These are phyloP conservation scores for Mystacornis crossleyi DNA, from an alignment of 2,113 vertebrate genomes.

Conservation along the genomic window DNA sequence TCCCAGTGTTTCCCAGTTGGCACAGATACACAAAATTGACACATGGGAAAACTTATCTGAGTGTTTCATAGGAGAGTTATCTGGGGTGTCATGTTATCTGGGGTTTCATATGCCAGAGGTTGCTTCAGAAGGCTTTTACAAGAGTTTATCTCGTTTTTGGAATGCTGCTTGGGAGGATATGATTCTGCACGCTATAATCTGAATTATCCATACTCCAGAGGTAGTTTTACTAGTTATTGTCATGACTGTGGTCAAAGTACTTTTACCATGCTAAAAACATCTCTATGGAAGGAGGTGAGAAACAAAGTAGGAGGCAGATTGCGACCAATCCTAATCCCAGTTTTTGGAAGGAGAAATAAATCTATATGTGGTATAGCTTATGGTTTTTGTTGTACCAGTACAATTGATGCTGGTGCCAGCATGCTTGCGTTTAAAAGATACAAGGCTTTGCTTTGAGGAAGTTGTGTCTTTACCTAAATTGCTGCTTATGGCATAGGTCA, in stretches of 20 bases:
- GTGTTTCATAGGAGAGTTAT: not conserved
- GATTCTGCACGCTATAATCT: not conserved
- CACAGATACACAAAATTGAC: not conserved
- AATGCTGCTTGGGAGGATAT: not conserved
- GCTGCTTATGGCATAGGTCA: not conserved
- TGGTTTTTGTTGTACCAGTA: not conserved
- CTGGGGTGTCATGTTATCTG: not conserved
- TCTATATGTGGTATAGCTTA: not conserved
- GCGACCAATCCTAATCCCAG: not conserved
- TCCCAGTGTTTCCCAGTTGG: not conserved
- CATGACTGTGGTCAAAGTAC: not conserved
- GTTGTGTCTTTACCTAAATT: not conserved
- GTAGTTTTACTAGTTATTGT: not conserved
- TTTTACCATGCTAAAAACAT: not conserved
- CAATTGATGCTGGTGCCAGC: not conserved
- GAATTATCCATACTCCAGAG: not conserved
- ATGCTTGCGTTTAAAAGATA: not conserved
- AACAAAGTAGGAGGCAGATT: not conserved
- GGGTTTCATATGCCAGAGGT: not conserved
- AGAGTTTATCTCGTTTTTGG: not conserved
- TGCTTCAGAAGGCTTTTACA: not conserved
- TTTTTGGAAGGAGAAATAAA: not conserved
- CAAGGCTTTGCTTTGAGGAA: not conserved
- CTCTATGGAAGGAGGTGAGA: not conserved
- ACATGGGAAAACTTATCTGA: not conserved